Base-by-base conservation (phyloP, 2,888 invertebrate genomes). In the Sialis fuliginosa region DNA sequence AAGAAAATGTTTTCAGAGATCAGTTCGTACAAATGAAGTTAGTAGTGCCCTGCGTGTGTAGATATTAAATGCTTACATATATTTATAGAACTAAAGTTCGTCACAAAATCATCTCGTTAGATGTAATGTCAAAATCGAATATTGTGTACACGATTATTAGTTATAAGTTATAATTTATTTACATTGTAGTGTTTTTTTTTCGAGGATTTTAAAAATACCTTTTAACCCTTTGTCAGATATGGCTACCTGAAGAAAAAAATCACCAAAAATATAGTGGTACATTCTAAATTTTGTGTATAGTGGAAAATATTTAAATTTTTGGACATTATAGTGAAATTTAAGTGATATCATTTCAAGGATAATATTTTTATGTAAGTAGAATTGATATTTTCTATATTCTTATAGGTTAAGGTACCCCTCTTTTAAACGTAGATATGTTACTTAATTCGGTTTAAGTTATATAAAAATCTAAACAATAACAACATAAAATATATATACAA, bases 141-240 rank as follows among this genome's bases (percentile, higher is more conserved):
- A 22, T 22, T 22, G 22, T 22, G 4, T 22, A 22, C 22, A 22
- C 22, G 22, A 22, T 2, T 22, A 22, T 22, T 22, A 22, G 22
- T 22, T 22, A 22, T 22, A 22, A 22, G 22, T 22, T 22, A 22
- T 22, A 22, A 22, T 22, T 22, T 22, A 22, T 22, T 22, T 22
- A 22, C 22, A 22, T 22, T 22, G 22, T 22, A 22, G 22, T 22
- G 22, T 22, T 22, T 22, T 22, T 22, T 22, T 22, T 22, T 22
- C 22, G 22, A 22, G 22, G 22, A 31, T 30, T 33, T 9, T 43
- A 30, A 34, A 44, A 44, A 44, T 32, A 12, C 32, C 34, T 44
- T 43, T 10, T 44, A 44, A 44, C 44, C 44, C 43, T 48, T 44
- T 48, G 48, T 50, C 47, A 48, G 47, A 48, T 50, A 50, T 50